Evolutionary conservation across 2,888 invertebrate genomes (phyloP).

Genomic region (Cordilura impudica): DNA sequence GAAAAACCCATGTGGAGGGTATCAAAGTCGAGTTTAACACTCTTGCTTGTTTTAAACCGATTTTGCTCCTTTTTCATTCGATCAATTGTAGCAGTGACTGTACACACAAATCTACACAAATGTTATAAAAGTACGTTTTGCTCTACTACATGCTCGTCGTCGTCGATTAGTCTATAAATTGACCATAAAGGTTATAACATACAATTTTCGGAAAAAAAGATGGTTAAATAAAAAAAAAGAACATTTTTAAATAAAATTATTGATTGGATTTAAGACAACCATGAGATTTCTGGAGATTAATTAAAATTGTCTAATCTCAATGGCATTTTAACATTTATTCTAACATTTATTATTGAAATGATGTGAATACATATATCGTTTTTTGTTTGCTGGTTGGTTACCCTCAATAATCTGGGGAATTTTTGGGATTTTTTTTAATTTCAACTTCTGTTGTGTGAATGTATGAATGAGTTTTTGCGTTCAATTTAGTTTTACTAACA

Average conservation of each 20-base stretch:
- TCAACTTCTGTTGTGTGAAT: conserved; percentile 7
- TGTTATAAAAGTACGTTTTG: background rate
- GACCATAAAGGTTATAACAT: conserved; percentile 19
- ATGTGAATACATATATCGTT: background rate
- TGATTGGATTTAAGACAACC: background rate
- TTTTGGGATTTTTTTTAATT: background rate
- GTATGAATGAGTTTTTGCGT: background rate
- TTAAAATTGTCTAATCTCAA: background rate
- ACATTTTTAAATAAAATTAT: too few relatives aligned
- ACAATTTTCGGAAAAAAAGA: background rate
- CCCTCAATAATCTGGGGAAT: background rate
- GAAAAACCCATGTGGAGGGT: too few relatives aligned
- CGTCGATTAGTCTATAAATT: conserved; percentile 29
- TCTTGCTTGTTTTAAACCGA: too few relatives aligned
- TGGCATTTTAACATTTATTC: background rate
- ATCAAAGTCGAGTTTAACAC: too few relatives aligned
- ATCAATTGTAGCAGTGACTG: too few relatives aligned
- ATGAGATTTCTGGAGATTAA: background rate
- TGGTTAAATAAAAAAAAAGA: background rate
- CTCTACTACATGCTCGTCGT: background rate
- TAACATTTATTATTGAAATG: background rate
- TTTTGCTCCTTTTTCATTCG: too few relatives aligned
- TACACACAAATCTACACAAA: too few relatives aligned
- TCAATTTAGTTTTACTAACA: background rate
- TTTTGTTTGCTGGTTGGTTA: conserved; percentile 7